Percentiles rank a stretch among this genome's conserved stretches.
These are phyloP conservation scores for Didymodactylos carnosus DNA, from an alignment of 2,888 invertebrate genomes.

Conservation along the genomic window DNA sequence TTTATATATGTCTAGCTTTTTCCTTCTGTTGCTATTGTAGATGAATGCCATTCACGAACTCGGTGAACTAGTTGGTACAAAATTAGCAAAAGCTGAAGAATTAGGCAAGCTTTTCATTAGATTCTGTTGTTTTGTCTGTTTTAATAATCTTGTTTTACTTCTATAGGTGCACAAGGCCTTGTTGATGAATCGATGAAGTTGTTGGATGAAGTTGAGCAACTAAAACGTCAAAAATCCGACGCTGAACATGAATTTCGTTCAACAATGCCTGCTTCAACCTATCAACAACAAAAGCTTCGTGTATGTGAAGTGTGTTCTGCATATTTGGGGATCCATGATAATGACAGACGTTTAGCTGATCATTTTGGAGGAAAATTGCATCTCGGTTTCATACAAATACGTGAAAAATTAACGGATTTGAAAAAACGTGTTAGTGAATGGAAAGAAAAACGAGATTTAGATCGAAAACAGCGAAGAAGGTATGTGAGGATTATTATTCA, in stretches of 20 bases:
- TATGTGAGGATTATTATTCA: no score
- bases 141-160: no score
- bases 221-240: slow-evolving; percentile 70
- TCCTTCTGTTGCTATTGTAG: no score
- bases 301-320: slow-evolving; percentile 89
- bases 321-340: slow-evolving; percentile 93
- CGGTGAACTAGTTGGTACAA: slow-evolving; percentile 90
- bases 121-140: no score
- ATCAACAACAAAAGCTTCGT: slow-evolving; percentile 86
- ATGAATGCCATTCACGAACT: slow-evolving; percentile 53
- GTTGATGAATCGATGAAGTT: slow-evolving; percentile 90
- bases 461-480: neutral
- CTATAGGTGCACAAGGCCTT: slow-evolving; percentile 85
- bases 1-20: no score
- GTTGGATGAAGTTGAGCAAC: slow-evolving; percentile 88
- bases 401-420: slow-evolving; percentile 70
- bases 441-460: neutral
- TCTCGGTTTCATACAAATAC: slow-evolving; percentile 87
- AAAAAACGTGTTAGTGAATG: slow-evolving; percentile 33
- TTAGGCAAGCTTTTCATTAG: no score
- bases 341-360: slow-evolving; percentile 87
- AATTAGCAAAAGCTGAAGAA: slow-evolving; percentile 77
- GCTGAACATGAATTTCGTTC: slow-evolving; percentile 89
- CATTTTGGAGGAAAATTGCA: slow-evolving; percentile 98
- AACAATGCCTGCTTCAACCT: slow-evolving; percentile 90